Conservation (phyloP, 2,113 vertebrate species). For the Ploceus nigricollis region DNA sequence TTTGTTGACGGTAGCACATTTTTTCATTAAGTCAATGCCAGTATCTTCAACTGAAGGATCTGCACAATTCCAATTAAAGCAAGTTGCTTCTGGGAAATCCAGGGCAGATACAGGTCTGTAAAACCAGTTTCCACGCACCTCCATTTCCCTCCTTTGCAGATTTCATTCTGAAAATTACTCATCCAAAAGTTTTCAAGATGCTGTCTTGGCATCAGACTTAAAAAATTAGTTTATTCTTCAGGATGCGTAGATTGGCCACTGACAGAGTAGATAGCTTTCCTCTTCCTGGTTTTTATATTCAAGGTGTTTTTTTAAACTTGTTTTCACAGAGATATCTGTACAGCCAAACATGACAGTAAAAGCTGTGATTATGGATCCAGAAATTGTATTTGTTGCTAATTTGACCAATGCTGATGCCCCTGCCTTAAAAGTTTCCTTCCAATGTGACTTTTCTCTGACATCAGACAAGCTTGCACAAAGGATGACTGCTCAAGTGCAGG, state of each 20-base stretch:
- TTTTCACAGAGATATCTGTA: slow-evolving; percentile 53
- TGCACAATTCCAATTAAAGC: slow-evolving; percentile 72
- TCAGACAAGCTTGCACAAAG: slow-evolving; percentile 67
- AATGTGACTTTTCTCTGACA: slow-evolving; percentile 81
- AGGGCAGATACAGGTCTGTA: slow-evolving; percentile 70
- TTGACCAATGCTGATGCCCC: slow-evolving; percentile 87
- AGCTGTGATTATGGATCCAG: slow-evolving; percentile 86
- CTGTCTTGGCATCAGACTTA: neutral
- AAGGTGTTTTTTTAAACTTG: neutral
- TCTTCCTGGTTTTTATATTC: neutral
- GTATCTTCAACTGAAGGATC: slow-evolving; percentile 60
- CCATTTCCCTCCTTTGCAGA: neutral
- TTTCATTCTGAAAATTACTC: neutral
- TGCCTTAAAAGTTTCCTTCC: slow-evolving; percentile 86
- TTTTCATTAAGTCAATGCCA: slow-evolving; percentile 87
- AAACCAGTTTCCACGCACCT: neutral
- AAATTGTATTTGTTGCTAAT: slow-evolving; percentile 93
- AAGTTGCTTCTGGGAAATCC: slow-evolving; percentile 53
- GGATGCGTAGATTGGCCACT: neutral
- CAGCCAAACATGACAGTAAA: slow-evolving; percentile 70
- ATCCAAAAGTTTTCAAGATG: neutral
- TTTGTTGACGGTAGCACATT: slow-evolving; percentile 88
- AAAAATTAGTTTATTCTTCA: neutral
- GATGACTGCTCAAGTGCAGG: slow-evolving; percentile 80
- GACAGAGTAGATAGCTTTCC: neutral